Conservation (phyloP, 2,888 invertebrate genomes). For the Pseudococcus jackbeardsleyi region DNA sequence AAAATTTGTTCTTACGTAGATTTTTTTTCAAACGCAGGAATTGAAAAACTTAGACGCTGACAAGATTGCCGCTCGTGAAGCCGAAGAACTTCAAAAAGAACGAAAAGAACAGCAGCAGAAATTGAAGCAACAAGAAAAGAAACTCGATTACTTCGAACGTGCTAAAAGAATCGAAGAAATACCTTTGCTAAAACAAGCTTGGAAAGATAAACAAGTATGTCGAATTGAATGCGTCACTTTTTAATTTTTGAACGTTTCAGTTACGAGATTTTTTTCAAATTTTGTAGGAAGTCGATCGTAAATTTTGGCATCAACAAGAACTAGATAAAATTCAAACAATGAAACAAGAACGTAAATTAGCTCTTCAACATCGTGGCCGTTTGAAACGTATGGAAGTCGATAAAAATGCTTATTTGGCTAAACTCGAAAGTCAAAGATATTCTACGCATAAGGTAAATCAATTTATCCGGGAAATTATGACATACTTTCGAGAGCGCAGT, state of each 20-base stretch:
- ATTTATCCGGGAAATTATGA: too few relatives aligned
- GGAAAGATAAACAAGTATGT: slow-evolving; percentile 83
- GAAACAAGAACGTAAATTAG: slow-evolving; percentile 83
- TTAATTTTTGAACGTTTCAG: neutral
- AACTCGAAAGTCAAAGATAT: slow-evolving; percentile 82
- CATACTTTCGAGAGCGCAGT: neutral
- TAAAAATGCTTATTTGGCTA: slow-evolving; percentile 82
- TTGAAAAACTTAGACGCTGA: slow-evolving; percentile 95
- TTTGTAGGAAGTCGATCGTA: slow-evolving; percentile 75
- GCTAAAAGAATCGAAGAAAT: slow-evolving; percentile 97
- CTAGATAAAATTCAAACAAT: slow-evolving; percentile 85
- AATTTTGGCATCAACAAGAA: slow-evolving; percentile 95
- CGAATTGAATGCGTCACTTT: neutral
- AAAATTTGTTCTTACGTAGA: too few relatives aligned
- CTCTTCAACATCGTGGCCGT: slow-evolving; percentile 85
- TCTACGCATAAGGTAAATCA: slow-evolving; percentile 70
- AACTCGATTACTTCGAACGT: slow-evolving; percentile 95
- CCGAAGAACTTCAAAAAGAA: slow-evolving; percentile 94
- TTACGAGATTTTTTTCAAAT: neutral
- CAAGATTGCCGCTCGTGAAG: slow-evolving; percentile 92
- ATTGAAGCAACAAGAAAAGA: slow-evolving; percentile 96
- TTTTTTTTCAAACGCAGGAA: slow-evolving; percentile 73
- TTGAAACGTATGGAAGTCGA: slow-evolving; percentile 83
- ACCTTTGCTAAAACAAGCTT: slow-evolving; percentile 86
- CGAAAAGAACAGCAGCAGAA: slow-evolving; percentile 91